Evolutionary conservation across 2,113 vertebrate species (phyloP), one percentile per base, ranked within the genome.

Genomic region (Recurvirostra avosetta): DNA sequence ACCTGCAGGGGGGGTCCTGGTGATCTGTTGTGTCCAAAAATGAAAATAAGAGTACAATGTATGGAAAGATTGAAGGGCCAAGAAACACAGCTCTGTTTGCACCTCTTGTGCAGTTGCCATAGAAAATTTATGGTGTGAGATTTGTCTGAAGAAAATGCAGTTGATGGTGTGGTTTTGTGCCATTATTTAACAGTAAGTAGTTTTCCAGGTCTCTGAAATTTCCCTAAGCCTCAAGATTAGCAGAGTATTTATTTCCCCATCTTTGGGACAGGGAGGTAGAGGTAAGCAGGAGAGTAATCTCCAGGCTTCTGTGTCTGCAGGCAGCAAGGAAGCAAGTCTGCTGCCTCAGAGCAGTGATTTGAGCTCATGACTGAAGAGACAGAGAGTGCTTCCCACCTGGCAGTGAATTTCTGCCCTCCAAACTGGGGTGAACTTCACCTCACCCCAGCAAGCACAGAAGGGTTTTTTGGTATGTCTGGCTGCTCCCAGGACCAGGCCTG

Each of bases 181-280:
- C 74, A 4, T 62, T 93, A 74, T 76, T 94, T 81, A 70, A 45
- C n/a, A 71, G 22, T 81, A 63, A 94, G 75, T 83, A 88, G 63
- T 96, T 97, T 94, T 92, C 88, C 92, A 89, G 63, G 55, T 83
- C 86, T 93, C 50, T 66, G 74, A 86, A 86, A 91, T 73, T 87
- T 96, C 79, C 6, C 3, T 88, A 88, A 70, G 11, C 68, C 61
- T 93, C 32, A 52, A 79, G 62, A 89, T 93, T 92, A 93, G 43
- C 59, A 61, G 61, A 68, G 21, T 74, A 26, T 92, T 92, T 92
- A n/a, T 86, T 94, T 88, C 77, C 76, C 63, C 7, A 3, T 86
- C 72, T 86, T 90, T 86, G 55, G 43, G 75, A 68, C 26, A 55
- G n/a, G n/a, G 61, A 90, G 62, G 74, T 71, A 59, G 77, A 78